Percentiles rank a stretch among this genome's conserved stretches.
These are phyloP conservation scores for Orcinus orca DNA, from an alignment of 2,113 vertebrate genomes.

Conservation along the genomic window DNA sequence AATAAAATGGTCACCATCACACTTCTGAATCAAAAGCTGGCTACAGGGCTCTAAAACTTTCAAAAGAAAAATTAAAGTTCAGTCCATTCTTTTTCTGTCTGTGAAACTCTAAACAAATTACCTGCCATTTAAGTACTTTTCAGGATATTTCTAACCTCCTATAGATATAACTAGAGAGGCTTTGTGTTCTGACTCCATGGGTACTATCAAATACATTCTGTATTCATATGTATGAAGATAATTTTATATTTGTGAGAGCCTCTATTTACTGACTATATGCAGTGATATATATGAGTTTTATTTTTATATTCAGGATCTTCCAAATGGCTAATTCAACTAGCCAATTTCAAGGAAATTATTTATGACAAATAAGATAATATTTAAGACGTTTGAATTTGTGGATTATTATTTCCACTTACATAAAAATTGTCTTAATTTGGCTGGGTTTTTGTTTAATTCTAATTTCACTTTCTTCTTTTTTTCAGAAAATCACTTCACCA, in stretches of 20 bases:
- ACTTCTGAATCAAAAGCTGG: background rate
- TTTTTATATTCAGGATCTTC: background rate
- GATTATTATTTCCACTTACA: background rate
- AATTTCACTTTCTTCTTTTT: constrained; percentile 17
- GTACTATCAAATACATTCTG: background rate
- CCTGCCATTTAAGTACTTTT: background rate
- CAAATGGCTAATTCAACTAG: background rate
- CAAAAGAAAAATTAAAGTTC: background rate
- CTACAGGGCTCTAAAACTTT: background rate
- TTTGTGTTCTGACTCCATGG: constrained; percentile 6
- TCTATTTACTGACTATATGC: background rate
- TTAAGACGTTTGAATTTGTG: background rate
- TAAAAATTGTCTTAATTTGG: background rate
- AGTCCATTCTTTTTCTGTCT: background rate
- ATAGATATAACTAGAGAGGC: background rate
- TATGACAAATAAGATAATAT: constrained; percentile 27
- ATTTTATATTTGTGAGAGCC: constrained; percentile 9
- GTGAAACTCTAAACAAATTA: constrained; percentile 17
- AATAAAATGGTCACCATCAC: background rate
- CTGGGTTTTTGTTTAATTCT: background rate
- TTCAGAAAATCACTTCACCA: background rate
- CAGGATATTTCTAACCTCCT: background rate
- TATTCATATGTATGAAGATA: background rate
- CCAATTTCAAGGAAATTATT: constrained; percentile 26
- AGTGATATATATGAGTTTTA: background rate